These are phyloP conservation scores for Abscondita cerata DNA, from an alignment of 2,888 invertebrate species.

Conservation along the genomic window DNA sequence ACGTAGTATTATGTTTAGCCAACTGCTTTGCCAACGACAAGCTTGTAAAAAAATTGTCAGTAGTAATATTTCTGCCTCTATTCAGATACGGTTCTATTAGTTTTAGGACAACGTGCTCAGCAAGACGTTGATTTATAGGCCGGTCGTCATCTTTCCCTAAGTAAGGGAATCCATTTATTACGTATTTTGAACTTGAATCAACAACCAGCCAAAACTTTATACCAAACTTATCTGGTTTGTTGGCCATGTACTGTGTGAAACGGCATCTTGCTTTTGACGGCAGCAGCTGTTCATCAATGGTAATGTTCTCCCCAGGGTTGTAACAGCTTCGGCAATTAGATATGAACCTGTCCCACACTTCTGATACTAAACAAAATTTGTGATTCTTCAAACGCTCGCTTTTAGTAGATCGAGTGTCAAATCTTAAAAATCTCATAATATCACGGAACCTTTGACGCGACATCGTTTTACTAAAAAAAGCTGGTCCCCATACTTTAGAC, in stretches of 20 bases:
- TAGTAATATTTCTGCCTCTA: conserved; percentile 40
- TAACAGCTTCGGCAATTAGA: conserved; percentile 36
- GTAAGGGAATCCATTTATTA: not conserved
- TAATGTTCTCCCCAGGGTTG: conserved; percentile 37
- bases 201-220: conserved; percentile 47
- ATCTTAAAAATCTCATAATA: too few relatives aligned
- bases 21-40: conserved; percentile 29
- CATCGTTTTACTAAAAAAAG: too few relatives aligned
- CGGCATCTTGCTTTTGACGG: conserved; percentile 43
- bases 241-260: conserved; percentile 48
- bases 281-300: conserved; percentile 44
- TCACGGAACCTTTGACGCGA: too few relatives aligned
- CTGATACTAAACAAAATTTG: not conserved
- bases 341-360: too few relatives aligned
- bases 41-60: conserved; percentile 45
- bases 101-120: conserved; percentile 42
- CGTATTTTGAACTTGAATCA: conserved; percentile 31
- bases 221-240: conserved; percentile 49
- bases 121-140: conserved; percentile 33
- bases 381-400: too few relatives aligned
- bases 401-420: too few relatives aligned
- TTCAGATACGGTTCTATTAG: conserved; percentile 41
- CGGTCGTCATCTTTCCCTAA: conserved; percentile 28
- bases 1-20: not conserved
- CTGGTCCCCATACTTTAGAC: too few relatives aligned